A percentile compares a stretch with the other conserved stretches of the same genome.
phyloP scores from a whole-genome alignment of 2,797 vertebrate genomes.

The Strix occidentalis region DNA sequence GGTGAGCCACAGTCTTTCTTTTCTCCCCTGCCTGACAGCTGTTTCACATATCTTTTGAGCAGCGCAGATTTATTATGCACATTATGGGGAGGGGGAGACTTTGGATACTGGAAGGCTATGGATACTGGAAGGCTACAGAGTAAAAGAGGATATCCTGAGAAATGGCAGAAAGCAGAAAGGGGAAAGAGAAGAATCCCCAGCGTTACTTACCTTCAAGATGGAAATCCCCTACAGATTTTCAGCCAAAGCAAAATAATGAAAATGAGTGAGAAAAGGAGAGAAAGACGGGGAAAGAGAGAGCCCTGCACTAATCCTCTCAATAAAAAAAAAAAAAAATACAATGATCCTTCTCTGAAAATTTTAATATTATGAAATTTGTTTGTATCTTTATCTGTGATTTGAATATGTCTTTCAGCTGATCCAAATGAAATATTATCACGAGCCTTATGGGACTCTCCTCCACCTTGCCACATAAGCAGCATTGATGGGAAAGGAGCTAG shows the following conservation, averaged over 20 bases:
- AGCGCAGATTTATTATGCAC: not conserved
- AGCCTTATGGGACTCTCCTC: not conserved
- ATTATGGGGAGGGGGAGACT: fast-evolving
- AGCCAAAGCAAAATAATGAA: not conserved
- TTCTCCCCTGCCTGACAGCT: not conserved
- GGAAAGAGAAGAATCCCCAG: not conserved
- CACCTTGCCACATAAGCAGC: not conserved
- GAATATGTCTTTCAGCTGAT: not conserved
- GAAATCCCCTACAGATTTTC: not conserved
- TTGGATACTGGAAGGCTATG: not conserved
- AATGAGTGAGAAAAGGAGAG: not conserved
- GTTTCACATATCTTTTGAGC: not conserved
- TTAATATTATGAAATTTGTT: not conserved
- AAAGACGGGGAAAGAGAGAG: not conserved
- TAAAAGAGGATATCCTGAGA: not conserved
- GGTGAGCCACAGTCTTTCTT: not conserved
- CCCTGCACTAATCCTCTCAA: not conserved
- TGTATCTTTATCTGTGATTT: not conserved
- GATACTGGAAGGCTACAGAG: not conserved
- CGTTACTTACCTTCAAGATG: not conserved
- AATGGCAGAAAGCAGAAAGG: not conserved
- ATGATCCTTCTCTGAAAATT: not conserved
- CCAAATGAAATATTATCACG: not conserved
- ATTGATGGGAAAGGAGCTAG: not conserved
- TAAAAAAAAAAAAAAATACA: no score